Base-by-base conservation (phyloP, 2,888 invertebrate species). In the Pseudoips prasinana region DNA sequence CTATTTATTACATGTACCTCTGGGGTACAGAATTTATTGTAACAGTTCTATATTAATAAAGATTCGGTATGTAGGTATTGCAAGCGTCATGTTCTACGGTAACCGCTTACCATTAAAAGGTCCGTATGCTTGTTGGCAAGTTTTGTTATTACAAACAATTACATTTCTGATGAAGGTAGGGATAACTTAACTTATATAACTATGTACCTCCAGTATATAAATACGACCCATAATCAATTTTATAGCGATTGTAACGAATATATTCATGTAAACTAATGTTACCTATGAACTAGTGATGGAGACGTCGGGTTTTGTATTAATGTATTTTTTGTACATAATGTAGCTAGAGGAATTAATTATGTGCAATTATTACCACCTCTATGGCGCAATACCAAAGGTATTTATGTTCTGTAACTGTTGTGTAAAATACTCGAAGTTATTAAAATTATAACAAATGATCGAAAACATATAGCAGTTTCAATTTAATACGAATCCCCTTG, bases 301-400 rank as follows among this genome's bases (percentile, higher is more conserved):
- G 20, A 60, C 46, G 50, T 64, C 53, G 59, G n/a, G 20, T 73
- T 80, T 81, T 82, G 70, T 80, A 80, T 74, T 71, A 65, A 69
- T 73, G 72, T 78, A 83, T 78, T 77, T 82, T 86, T 80, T 87
- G 86, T 87, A 87, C 71, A 86, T 84, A 86, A 73, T 54, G 66
- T 84, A 84, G 77, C 52, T 85, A 84, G 79, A 73, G 64, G 62
- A 76, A 78, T 71, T 61, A 80, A 79, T 77, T 70, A 80, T 74
- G 85, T 87, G 85, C 86, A 84, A 87, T 85, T 82, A 85, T 64
- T 70, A 78, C 72, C 76, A 79, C 69, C 68, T 69, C 64, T 72
- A 70, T 65, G 70, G 72, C 76, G 75, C 79, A 74, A 81, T 87
- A 84, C 84, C 84, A 86, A 85, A 86, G 83, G 84, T 86, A 82